Conservation (phyloP, 2,888 invertebrate species). For the Spialia ferax region DNA sequence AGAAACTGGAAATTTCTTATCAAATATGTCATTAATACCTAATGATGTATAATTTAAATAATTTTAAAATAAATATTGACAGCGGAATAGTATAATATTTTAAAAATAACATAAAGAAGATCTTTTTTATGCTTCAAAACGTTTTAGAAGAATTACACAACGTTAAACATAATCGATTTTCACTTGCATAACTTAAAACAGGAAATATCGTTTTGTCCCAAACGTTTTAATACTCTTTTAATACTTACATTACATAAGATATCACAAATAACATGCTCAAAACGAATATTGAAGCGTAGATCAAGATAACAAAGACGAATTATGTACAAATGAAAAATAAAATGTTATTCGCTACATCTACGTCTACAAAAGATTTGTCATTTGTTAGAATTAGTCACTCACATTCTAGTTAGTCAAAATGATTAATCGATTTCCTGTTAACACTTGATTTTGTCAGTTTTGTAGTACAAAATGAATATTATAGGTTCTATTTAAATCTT, state of each 20-base stretch:
- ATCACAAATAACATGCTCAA: background rate
- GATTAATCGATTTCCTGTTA: slow-evolving; percentile 39
- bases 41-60: too few species aligned
- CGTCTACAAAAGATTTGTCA: slow-evolving; percentile 35
- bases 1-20: too few species aligned
- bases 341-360: slow-evolving; percentile 33
- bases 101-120: too few species aligned
- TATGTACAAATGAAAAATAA: slow-evolving; percentile 21
- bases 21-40: too few species aligned
- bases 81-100: too few species aligned
- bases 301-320: slow-evolving; percentile 25
- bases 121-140: too few species aligned
- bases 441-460: slow-evolving; percentile 24
- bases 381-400: slow-evolving; percentile 46
- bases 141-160: too few species aligned
- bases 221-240: too few species aligned
- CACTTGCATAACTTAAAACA: too few species aligned
- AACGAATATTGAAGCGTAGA: slow-evolving; percentile 17
- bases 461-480: background rate
- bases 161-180: too few species aligned
- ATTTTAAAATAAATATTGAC: too few species aligned
- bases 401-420: slow-evolving; percentile 46
- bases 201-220: too few species aligned
- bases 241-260: background rate
- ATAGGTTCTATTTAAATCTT: background rate